These are phyloP conservation scores for Tonatia bakeri DNA, from an alignment of 2,113 vertebrate genomes.

Conservation along the genomic window DNA sequence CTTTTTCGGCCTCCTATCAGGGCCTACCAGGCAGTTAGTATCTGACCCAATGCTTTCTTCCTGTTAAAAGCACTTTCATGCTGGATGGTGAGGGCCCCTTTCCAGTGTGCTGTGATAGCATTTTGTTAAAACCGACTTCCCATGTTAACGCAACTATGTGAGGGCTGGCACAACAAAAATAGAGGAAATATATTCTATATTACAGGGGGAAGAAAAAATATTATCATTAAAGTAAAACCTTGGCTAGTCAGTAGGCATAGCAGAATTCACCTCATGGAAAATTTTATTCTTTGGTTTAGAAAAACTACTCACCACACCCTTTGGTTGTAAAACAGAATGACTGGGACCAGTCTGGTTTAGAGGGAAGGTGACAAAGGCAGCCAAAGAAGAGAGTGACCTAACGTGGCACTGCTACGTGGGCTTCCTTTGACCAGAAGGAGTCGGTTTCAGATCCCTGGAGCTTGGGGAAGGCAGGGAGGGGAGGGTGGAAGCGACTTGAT, in stretches of 20 bases:
- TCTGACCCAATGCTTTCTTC: not conserved
- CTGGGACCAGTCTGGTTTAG: not conserved
- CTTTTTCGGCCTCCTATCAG: not conserved
- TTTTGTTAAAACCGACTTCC: constrained; percentile 35
- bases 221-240: constrained; percentile 39
- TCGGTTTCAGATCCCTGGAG: not conserved
- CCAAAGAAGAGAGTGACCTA: not conserved
- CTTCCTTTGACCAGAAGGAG: not conserved
- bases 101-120: not conserved
- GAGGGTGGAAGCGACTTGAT: not conserved
- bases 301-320: not conserved
- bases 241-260: not conserved
- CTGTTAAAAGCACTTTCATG: not conserved
- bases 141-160: not conserved
- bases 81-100: not conserved
- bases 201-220: constrained; percentile 33
- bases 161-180: constrained; percentile 25
- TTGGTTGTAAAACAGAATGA: not conserved
- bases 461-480: not conserved
- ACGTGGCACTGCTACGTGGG: not conserved
- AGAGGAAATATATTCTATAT: not conserved
- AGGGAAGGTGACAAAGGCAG: not conserved
- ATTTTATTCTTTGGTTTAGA: constrained; percentile 31
- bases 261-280: constrained; percentile 33
- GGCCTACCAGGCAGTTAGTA: not conserved